Evolutionary conservation across 2,113 vertebrate species (phyloP).

Genomic region (Grantiella picta): DNA sequence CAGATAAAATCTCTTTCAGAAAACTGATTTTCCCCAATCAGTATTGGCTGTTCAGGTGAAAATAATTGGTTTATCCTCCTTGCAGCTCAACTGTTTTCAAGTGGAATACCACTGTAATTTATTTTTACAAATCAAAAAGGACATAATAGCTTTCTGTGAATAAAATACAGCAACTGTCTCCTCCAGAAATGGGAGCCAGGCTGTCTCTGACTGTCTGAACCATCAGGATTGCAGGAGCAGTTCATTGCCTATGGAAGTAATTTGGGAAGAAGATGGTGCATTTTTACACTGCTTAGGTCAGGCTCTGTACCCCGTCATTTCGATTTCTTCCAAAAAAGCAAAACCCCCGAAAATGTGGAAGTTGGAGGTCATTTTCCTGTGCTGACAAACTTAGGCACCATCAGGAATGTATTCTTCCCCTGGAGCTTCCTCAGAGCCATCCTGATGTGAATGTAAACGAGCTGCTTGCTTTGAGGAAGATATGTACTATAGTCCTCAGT

Average conservation of each 20-base stretch:
- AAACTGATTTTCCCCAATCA: neutral
- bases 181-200: neutral
- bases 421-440: constrained; percentile 27
- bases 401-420: neutral
- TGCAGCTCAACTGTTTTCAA: neutral
- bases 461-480: constrained; percentile 19
- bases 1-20: neutral
- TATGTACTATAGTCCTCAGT: neutral
- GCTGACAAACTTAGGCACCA: neutral
- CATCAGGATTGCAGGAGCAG: neutral
- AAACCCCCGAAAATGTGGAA: neutral
- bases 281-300: neutral
- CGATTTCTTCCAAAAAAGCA: neutral
- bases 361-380: neutral
- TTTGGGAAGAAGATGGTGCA: neutral
- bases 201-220: neutral
- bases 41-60: neutral
- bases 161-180: neutral
- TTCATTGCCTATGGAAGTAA: neutral
- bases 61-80: neutral
- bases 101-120: neutral
- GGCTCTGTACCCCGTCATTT: neutral
- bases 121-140: neutral
- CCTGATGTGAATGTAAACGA: constrained; percentile 38
- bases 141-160: neutral